These are phyloP conservation scores for Nycticorax nycticorax DNA, from an alignment of 2,113 vertebrate species.

Conservation along the genomic window DNA sequence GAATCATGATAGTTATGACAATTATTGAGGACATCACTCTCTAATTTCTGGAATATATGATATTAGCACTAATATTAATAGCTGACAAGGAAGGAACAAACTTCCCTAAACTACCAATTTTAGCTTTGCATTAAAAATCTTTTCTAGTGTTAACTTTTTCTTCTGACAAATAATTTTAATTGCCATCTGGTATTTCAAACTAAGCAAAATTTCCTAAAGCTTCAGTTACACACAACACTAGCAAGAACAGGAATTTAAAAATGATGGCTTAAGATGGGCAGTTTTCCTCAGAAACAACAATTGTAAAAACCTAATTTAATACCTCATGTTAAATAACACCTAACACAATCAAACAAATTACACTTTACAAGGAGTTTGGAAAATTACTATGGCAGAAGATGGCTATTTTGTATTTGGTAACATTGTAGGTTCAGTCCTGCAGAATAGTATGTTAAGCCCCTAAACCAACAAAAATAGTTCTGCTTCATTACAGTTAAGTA, in stretches of 20 bases:
- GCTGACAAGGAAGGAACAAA: neutral
- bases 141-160: neutral
- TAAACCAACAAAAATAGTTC: neutral
- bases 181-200: neutral
- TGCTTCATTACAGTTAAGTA: neutral
- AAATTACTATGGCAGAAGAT: neutral
- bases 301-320: neutral
- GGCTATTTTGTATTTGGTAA: neutral
- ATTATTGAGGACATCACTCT: neutral
- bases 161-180: neutral
- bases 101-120: neutral
- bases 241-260: neutral
- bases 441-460: neutral
- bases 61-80: neutral
- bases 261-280: neutral
- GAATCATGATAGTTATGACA: neutral
- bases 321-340: neutral
- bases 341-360: neutral
- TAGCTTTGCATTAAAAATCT: neutral
- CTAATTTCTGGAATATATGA: neutral
- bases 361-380: neutral
- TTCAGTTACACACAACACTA: neutral
- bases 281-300: neutral
- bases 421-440: neutral
- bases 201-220: neutral